Conservation (phyloP, 2,888 invertebrate species). For the Standfussiana lucernea region DNA sequence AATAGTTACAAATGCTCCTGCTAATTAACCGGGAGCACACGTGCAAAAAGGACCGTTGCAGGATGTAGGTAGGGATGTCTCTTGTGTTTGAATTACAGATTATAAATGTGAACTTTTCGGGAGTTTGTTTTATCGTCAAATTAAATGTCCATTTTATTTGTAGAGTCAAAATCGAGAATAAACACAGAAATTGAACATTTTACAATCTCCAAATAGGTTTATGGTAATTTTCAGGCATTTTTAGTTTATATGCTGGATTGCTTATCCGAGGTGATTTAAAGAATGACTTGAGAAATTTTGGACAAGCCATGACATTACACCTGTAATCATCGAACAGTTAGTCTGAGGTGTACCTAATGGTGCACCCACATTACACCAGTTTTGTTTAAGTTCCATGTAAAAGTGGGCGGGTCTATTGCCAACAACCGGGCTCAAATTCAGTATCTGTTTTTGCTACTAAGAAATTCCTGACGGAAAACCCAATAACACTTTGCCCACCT, state of each 20-base stretch:
- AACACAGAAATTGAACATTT: background rate
- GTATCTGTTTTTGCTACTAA: background rate
- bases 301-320: background rate
- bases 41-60: background rate
- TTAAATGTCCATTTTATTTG: background rate
- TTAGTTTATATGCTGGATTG: background rate
- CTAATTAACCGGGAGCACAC: slow-evolving; percentile 27
- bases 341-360: background rate
- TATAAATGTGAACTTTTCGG: background rate
- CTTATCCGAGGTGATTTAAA: background rate
- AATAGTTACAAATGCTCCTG: slow-evolving; percentile 30
- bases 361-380: background rate
- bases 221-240: background rate
- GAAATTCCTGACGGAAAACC: background rate
- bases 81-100: background rate
- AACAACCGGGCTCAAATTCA: too few relatives aligned
- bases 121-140: background rate
- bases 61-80: background rate
- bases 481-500: background rate
- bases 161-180: too few relatives aligned
- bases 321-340: background rate
- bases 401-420: background rate
- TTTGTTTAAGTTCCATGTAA: background rate
- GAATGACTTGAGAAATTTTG: background rate
- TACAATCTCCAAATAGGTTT: background rate